Evolutionary conservation across 2,797 vertebrate genomes (phyloP).

Genomic region (Meriones psammophilus): DNA sequence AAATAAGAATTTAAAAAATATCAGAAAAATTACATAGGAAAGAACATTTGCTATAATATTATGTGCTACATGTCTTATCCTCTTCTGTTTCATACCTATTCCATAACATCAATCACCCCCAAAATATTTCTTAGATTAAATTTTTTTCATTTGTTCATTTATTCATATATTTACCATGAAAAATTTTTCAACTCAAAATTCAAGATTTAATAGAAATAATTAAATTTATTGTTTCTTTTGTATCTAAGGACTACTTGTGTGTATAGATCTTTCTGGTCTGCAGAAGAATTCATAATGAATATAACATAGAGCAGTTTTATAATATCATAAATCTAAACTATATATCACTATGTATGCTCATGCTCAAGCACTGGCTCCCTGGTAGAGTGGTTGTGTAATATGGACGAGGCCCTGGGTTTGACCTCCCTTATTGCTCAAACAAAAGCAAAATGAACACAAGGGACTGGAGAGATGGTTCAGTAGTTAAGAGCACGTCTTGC

Average conservation of each 20-base stretch:
- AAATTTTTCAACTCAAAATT: not conserved
- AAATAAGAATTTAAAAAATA: conserved; percentile 42
- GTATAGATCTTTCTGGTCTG: not conserved
- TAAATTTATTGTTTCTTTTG: not conserved
- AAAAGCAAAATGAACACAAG: not conserved
- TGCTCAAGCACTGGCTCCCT: not conserved
- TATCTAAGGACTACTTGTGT: not conserved
- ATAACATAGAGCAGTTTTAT: not conserved
- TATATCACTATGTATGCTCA: not conserved
- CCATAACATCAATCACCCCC: not conserved
- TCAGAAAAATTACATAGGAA: not conserved
- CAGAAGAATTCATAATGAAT: not conserved
- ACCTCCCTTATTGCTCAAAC: not conserved
- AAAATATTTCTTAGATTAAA: not conserved
- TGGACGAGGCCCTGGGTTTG: not conserved
- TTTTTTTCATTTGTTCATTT: not conserved
- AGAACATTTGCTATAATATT: not conserved
- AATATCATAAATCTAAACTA: conserved; percentile 28
- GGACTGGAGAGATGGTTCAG: not conserved
- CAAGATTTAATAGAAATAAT: not conserved
- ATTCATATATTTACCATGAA: not conserved
- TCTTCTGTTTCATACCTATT: not conserved
- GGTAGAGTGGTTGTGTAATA: not conserved
- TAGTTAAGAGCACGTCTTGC: not conserved
- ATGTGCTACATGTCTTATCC: not conserved